Base-by-base conservation (phyloP, 2,113 vertebrate species). In the Gorilla gorilla region DNA sequence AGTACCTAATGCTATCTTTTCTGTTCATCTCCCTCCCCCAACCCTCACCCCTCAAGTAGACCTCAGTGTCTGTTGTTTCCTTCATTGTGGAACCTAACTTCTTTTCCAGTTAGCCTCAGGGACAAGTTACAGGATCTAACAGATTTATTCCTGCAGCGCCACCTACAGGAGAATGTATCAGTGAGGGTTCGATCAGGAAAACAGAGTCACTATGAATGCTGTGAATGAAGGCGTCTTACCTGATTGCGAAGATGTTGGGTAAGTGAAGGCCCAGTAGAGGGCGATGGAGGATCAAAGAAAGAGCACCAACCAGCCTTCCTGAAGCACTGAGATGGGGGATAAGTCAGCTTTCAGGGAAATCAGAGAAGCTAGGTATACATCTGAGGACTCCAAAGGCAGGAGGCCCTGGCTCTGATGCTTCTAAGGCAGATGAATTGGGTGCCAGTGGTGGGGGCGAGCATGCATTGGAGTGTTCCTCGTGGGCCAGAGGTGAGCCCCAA, bases 131-230 rank as follows among this genome's bases (percentile, higher is more conserved):
- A 61, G 78, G 17, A 30, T 23, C 8, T 22, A n/a, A 48, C 2
- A 75, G 45, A 72, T 3, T n/a, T 30, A 6, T 88, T 45, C 30
- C 35, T 73, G 72, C 1, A 64, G 61, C 27, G 12, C 61, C 61
- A 64, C 61, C 27, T 30, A 64, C 61, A 3, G 14, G 27, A 20
- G 52, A 55, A 55, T 8, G 6, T 55, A 20, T 6, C 61, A 14
- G 27, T 9, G 45, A 78, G 6, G 43, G 7, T 87, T n/a, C 4
- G 9, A 0, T n/a, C 8, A 16, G n/a, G 32, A n/a, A 82, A 68
- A 22, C 76, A 38, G 64, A 38, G 64, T 8, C 10, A 2, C 25
- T 10, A 0, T 0, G 14, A 40, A 12, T 7, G 27, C 20, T 38
- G 1, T 43, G 50, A 30, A 45, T 80, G 16, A 11, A 64, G 68